phyloP scores from a whole-genome alignment of 2,888 invertebrate genomes.

The Meiosimyza decipiens region DNA sequence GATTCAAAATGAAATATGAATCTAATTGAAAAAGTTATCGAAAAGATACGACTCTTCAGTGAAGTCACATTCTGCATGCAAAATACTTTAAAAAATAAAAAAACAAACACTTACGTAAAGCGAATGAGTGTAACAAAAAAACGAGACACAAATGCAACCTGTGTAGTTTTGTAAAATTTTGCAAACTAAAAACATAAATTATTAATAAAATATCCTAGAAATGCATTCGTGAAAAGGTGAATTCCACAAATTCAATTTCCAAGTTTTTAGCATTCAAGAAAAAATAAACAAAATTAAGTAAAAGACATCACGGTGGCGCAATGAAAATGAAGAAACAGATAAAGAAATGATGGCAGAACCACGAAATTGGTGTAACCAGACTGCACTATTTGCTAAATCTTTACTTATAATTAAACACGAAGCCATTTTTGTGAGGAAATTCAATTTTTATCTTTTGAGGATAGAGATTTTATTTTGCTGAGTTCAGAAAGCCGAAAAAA shows the following conservation, averaged over 20 bases:
- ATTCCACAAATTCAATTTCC: conserved; percentile 31
- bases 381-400: no score
- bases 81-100: not conserved
- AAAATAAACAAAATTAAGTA: not conserved
- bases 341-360: not conserved
- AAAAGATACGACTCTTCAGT: conserved; percentile 1
- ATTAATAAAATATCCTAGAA: conserved; percentile 33
- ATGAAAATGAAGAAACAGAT: not conserved
- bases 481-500: no score
- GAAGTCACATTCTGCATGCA: not conserved
- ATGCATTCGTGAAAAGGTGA: conserved; percentile 28
- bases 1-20: conserved; percentile 51
- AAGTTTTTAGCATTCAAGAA: not conserved
- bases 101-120: not conserved
- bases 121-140: no score
- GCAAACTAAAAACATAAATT: conserved; percentile 34
- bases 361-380: no score
- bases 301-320: not conserved
- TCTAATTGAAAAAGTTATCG: conserved; percentile 50
- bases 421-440: no score
- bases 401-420: no score
- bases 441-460: no score
- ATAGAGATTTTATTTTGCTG: no score
- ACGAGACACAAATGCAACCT: no score
- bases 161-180: not conserved